Evolutionary conservation across 64 coral and sea anemone species (phyloP).

Genomic region (Stichodactyla mertensii): DNA sequence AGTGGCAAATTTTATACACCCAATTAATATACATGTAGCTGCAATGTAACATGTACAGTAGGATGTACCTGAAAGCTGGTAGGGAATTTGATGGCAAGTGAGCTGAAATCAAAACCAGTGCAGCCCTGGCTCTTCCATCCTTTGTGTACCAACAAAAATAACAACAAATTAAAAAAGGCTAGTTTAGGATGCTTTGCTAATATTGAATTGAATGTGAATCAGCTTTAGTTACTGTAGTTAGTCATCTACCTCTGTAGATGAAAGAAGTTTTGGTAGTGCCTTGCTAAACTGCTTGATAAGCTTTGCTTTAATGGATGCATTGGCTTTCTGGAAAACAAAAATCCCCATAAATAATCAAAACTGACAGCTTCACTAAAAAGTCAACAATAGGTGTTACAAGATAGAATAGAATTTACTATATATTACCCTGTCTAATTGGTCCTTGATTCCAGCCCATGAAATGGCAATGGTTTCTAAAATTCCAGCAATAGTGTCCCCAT

Average conservation of each 20-base stretch:
- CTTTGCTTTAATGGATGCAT: constrained; percentile 74
- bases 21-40: neutral
- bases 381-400: neutral
- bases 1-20: no score
- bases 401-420: neutral
- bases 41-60: no score
- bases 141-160: neutral
- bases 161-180: neutral
- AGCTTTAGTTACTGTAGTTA: no score
- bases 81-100: constrained; percentile 55
- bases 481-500: constrained; percentile 41
- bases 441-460: constrained; percentile 84
- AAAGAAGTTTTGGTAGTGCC: constrained; percentile 73
- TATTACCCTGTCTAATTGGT: constrained; percentile 72
- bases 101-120: constrained; percentile 77
- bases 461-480: constrained; percentile 86
- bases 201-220: neutral
- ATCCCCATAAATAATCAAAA: no score
- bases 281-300: constrained; percentile 69
- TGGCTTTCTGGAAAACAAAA: constrained; percentile 49
- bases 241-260: constrained; percentile 48
- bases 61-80: constrained; percentile 64
- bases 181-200: neutral
- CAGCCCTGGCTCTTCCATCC: constrained; percentile 59
- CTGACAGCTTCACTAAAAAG: no score